Conservation (phyloP, 1,140 invertebrate species). For the Prorops nasuta region DNA sequence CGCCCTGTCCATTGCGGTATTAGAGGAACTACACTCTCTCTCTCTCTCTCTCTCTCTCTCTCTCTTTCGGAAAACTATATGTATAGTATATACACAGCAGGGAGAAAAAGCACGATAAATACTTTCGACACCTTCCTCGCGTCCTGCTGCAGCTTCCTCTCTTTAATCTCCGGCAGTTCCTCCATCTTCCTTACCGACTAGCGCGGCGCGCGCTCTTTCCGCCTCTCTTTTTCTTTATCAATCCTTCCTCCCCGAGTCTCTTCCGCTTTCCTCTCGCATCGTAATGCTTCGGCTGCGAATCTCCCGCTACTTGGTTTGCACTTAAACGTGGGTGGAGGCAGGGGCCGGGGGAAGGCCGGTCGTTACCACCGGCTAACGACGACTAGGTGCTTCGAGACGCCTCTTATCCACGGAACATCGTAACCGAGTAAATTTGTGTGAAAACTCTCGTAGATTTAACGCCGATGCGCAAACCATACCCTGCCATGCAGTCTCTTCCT, state of each 20-base stretch:
- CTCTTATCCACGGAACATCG: constrained; percentile 25
- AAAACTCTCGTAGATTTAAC: too few species aligned
- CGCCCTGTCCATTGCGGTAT: constrained; percentile 7
- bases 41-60: constrained; percentile 1
- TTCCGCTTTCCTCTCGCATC: background rate
- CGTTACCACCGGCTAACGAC: constrained; percentile 26
- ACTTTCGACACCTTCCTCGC: too few species aligned
- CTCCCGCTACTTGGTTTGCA: background rate
- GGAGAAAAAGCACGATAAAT: too few species aligned
- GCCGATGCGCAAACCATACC: too few species aligned
- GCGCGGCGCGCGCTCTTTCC: background rate
- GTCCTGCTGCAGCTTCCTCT: too few species aligned
- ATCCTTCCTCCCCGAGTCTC: background rate
- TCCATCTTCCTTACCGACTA: too few species aligned
- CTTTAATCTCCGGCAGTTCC: too few species aligned
- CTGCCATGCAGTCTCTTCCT: too few species aligned
- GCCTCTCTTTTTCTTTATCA: background rate
- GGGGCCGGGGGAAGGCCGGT: constrained; percentile 7
- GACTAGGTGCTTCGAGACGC: constrained; percentile 20
- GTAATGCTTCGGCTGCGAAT: background rate
- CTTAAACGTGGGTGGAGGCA: constrained; percentile 5
- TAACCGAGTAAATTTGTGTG: constrained; percentile 6
- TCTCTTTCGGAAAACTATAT: too few species aligned
- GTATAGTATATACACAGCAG: too few species aligned
- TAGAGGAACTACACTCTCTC: background rate